These are phyloP conservation scores for Bathynomus jamesi DNA, from an alignment of 1,140 invertebrate genomes.

Conservation along the genomic window DNA sequence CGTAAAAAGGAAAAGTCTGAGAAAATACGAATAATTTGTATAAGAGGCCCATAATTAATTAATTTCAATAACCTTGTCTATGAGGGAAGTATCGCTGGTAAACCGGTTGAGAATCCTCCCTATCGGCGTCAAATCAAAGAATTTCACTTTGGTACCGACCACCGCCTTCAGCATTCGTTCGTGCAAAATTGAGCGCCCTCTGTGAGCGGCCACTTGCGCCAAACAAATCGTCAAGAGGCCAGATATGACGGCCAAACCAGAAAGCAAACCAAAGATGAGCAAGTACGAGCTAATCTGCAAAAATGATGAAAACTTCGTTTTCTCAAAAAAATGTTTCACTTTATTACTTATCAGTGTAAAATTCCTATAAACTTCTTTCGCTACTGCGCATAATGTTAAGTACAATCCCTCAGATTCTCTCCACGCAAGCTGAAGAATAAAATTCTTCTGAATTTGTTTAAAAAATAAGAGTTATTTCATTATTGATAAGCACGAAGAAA, in stretches of 20 bases:
- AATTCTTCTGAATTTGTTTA: no score
- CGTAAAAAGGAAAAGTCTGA: not conserved
- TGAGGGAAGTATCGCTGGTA: slow-evolving; percentile 48
- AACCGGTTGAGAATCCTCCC: slow-evolving; percentile 52
- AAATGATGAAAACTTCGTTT: not conserved
- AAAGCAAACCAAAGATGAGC: slow-evolving; percentile 51
- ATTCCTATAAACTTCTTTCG: no score
- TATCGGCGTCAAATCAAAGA: slow-evolving; percentile 55
- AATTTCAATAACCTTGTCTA: slow-evolving; percentile 54
- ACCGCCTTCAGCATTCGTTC: slow-evolving; percentile 54
- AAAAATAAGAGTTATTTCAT: no score
- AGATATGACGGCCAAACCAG: slow-evolving; percentile 51
- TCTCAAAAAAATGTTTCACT: no score
- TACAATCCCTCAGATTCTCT: no score
- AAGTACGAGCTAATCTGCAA: slow-evolving; percentile 48
- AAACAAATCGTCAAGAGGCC: slow-evolving; percentile 50
- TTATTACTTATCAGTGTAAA: no score
- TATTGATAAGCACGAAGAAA: no score
- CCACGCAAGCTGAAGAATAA: no score
- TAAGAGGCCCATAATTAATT: not conserved
- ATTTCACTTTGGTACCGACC: slow-evolving; percentile 54
- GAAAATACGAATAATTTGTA: not conserved
- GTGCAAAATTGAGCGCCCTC: slow-evolving; percentile 56
- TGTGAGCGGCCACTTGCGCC: slow-evolving; percentile 41
- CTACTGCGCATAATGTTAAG: no score